A percentile compares a stretch with the other conserved stretches of the same genome.
Conservation (phyloP, 2,888 invertebrate genomes). For the Eupeodes luniger region DNA sequence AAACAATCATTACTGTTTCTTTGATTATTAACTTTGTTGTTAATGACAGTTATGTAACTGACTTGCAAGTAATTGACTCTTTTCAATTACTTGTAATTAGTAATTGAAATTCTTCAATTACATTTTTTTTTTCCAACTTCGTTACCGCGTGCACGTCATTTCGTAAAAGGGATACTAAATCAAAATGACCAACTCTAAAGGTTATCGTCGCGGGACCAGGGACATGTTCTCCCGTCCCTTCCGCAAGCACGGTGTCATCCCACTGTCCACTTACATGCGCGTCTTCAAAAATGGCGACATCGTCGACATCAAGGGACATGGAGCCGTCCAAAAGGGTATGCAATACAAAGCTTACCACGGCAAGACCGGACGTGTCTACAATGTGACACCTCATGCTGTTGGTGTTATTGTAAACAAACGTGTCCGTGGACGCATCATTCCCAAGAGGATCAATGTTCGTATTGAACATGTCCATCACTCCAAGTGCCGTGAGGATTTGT, state of each 20-base stretch:
- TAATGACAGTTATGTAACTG: too few relatives aligned
- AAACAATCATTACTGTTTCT: too few relatives aligned
- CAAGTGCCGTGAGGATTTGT: slow-evolving; percentile 98
- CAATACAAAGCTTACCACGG: slow-evolving; percentile 99
- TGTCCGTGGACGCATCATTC: slow-evolving; percentile 96
- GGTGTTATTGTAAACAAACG: slow-evolving; percentile 99
- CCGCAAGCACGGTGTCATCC: slow-evolving; percentile 97
- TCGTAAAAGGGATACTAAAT: slow-evolving; percentile 78
- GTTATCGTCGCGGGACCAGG: slow-evolving; percentile 99
- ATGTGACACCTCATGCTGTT: slow-evolving; percentile 98
- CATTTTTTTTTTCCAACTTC: slow-evolving; percentile 80
- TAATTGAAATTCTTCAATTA: too few relatives aligned
- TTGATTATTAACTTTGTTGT: too few relatives aligned
- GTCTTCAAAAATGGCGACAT: slow-evolving; percentile 99
- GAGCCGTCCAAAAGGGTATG: slow-evolving; percentile 99
- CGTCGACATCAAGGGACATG: slow-evolving; percentile 99
- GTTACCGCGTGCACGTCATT: slow-evolving; percentile 83
- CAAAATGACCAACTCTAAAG: slow-evolving; percentile 99
- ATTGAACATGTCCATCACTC: slow-evolving; percentile 99
- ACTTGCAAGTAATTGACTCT: too few relatives aligned
- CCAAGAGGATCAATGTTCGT: slow-evolving; percentile 98
- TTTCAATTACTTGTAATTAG: too few relatives aligned
- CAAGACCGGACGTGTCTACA: slow-evolving; percentile 98
- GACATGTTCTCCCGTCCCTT: slow-evolving; percentile 99
- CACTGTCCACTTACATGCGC: slow-evolving; percentile 98